Percentiles rank a stretch among this genome's conserved stretches.
phyloP scores from a whole-genome alignment of 2,797 vertebrate genomes.

The Stomatorhinus walkeri region DNA sequence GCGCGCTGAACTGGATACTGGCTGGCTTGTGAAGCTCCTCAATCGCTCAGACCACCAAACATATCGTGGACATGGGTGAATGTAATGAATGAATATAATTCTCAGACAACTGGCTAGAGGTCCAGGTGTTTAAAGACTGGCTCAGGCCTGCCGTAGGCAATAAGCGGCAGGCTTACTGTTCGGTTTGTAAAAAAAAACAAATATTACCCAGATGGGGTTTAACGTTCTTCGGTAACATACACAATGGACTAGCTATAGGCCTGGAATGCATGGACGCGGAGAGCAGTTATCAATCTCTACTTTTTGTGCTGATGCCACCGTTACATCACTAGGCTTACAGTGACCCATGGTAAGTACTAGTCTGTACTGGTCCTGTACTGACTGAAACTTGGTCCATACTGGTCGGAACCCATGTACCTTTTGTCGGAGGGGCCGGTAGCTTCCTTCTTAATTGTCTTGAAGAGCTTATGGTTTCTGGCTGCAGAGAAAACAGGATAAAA shows the following conservation, averaged over 20 bases:
- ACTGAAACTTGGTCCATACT: neutral
- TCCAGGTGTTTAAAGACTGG: neutral
- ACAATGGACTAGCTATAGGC: neutral
- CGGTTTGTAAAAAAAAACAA: neutral
- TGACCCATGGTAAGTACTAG: neutral
- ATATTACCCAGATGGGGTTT: neutral
- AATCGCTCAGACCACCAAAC: neutral
- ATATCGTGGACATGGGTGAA: neutral
- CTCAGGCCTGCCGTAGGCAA: neutral
- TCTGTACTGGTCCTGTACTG: neutral
- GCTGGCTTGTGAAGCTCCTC: neutral
- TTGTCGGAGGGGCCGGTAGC: slow-evolving; percentile 83
- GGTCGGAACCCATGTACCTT: slow-evolving; percentile 59
- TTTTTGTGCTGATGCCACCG: neutral
- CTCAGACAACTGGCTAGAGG: neutral
- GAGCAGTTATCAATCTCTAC: neutral
- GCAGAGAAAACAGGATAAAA: slow-evolving; percentile 32
- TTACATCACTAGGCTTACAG: neutral
- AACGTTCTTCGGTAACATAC: neutral
- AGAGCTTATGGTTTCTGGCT: slow-evolving; percentile 89
- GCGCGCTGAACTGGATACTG: neutral
- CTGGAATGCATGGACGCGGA: neutral
- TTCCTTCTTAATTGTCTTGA: slow-evolving; percentile 93
- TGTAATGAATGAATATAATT: neutral
- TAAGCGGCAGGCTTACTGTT: neutral